A percentile compares a stretch with the other conserved stretches of the same genome.
Evolutionary conservation across 2,113 vertebrate genomes (phyloP).

Genomic region (Leucopsar rothschildi): DNA sequence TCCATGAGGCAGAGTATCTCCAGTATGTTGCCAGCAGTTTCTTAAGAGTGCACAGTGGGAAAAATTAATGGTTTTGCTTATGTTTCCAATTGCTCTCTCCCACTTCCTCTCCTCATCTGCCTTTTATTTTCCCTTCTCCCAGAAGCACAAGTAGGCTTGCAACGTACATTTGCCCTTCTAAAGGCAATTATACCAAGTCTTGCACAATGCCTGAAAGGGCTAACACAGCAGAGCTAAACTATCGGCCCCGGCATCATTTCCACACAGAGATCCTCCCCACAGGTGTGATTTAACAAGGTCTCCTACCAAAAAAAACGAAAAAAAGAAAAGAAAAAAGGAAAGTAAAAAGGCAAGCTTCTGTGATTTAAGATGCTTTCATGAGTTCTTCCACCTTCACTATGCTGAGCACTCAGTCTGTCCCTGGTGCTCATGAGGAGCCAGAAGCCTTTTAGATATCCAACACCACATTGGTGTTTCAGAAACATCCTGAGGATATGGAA

Average conservation of each 20-base stretch:
- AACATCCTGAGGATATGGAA: neutral
- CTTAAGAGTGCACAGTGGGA: constrained; percentile 61
- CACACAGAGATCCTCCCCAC: neutral
- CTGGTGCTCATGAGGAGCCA: neutral
- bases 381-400: neutral
- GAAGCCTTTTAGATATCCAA: neutral
- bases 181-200: neutral
- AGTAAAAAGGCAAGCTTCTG: neutral
- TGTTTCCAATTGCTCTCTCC: constrained; percentile 65
- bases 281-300: neutral
- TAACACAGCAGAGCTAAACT: neutral
- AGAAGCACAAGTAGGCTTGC: neutral
- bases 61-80: constrained; percentile 46
- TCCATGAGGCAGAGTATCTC: constrained; percentile 51
- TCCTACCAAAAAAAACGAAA: neutral
- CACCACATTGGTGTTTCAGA: neutral
- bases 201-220: neutral
- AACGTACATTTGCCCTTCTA: neutral
- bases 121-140: neutral
- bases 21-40: constrained; percentile 43
- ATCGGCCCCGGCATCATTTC: neutral
- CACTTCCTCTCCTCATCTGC: constrained; percentile 62
- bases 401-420: neutral
- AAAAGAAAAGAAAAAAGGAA: too few relatives aligned
- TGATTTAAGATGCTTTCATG: neutral